Base-by-base conservation (phyloP, 1,140 invertebrate genomes). In the Bombus confusus region DNA sequence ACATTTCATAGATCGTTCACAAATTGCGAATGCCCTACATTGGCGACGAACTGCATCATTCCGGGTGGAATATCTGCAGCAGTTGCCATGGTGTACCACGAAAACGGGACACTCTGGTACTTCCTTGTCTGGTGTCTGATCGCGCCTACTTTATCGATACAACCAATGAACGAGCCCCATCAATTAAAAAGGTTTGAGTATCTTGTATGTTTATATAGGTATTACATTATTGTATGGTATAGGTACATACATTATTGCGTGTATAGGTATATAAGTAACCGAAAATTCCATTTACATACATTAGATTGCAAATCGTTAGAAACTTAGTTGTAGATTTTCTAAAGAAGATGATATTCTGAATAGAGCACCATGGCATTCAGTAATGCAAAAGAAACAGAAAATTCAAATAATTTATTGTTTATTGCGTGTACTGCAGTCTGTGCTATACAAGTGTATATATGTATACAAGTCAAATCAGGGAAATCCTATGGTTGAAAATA, bases 1-100 rank as follows among this genome's bases (percentile, higher is more conserved):
- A 15, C n/a, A 34, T 62, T 71, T 81, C 25, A 0, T 91, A 99
- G 99, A 97, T 99, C 6, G 97, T 99, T 75, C 97, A 98, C 93
- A 97, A 98, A 73, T 96, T 98, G 0, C 96, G 97, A 83, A 97
- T 98, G 91, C 96, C 97, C n/a, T 94, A 97, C 79, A 92, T 96
- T 10, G 97, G 97, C 3, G 98, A 99, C 92, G 99, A 99, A 94
- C 93, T 99, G 1, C 99, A 99, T 93, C 99, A 99, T 93, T 97
- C 97, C 31, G 99, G 99, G 0, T 99, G 99, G 99, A 99, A 99
- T 93, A 96, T 98, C 15, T 99, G 99, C 93, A 98, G 98, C 87
- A 99, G 98, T 95, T 99, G 98, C 93, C 96, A 97, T 93, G 96
- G 97, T 87, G 91, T 95, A 0, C 95, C 96, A 0, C 96, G 96